These are phyloP conservation scores for Andrena trimmerana DNA, from an alignment of 2,888 invertebrate genomes.

Conservation along the genomic window DNA sequence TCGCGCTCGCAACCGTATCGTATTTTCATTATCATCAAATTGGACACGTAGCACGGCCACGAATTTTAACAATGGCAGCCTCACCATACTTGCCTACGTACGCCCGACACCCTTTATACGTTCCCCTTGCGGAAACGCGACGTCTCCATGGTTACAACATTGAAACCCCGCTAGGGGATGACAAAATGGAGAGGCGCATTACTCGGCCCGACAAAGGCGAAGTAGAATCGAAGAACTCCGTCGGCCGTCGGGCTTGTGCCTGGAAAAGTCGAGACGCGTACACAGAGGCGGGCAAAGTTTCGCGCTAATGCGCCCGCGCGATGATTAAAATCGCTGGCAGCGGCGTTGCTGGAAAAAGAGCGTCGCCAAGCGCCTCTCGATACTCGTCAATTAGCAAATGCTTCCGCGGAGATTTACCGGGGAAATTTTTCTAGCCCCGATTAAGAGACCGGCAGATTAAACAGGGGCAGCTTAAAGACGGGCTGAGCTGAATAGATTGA, in stretches of 20 bases:
- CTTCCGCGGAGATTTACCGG: not conserved
- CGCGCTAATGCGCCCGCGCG: constrained; percentile 47
- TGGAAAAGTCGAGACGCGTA: constrained; percentile 61
- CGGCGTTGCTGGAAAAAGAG: not conserved
- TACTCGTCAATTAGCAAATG: constrained; percentile 6
- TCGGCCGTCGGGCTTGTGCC: constrained; percentile 56
- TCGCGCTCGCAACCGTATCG: constrained; percentile 45
- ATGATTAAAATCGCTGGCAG: constrained; percentile 53
- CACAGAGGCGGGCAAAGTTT: constrained; percentile 32
- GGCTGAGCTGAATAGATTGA: not conserved
- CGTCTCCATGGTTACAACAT: constrained; percentile 85
- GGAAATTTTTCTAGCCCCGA: not conserved
- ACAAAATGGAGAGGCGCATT: constrained; percentile 84
- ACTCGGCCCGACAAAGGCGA: constrained; percentile 76
- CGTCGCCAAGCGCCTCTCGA: not conserved
- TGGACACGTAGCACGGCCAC: constrained; percentile 59
- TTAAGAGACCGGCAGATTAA: not conserved
- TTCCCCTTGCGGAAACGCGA: constrained; percentile 81
- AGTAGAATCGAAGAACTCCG: constrained; percentile 72
- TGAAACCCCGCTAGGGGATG: constrained; percentile 83
- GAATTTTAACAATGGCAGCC: constrained; percentile 80
- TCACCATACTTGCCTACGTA: constrained; percentile 76
- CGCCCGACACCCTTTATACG: constrained; percentile 79
- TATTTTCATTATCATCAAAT: constrained; percentile 69
- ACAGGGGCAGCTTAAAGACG: not conserved